Percentiles rank a stretch among this genome's conserved stretches.
These are phyloP conservation scores for Vicugna pacos DNA, from an alignment of 2,113 vertebrate species.

Conservation along the genomic window DNA sequence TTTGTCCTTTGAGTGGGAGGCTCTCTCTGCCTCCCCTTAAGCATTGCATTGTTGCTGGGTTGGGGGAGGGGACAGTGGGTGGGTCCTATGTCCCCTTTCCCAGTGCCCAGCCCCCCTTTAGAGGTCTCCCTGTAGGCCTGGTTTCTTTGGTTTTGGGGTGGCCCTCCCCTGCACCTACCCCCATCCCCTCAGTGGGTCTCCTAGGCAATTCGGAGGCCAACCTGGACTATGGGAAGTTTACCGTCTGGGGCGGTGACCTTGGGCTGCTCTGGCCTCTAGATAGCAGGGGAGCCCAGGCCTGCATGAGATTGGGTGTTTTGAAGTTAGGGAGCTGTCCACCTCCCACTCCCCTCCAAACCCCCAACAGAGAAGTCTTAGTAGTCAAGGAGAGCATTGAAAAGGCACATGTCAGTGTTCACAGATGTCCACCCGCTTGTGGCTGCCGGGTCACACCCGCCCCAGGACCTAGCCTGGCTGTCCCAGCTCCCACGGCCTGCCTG, in stretches of 20 bases:
- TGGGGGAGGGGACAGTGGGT: constrained; percentile 47
- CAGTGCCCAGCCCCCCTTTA: not conserved
- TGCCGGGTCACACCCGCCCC: constrained; percentile 52
- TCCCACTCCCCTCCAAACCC: not conserved
- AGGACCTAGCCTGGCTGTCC: constrained; percentile 64
- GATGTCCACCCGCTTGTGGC: constrained; percentile 58
- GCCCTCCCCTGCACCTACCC: not conserved
- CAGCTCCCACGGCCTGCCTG: constrained; percentile 75
- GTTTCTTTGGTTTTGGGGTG: constrained; percentile 30
- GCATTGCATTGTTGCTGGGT: not conserved
- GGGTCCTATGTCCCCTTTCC: constrained; percentile 1
- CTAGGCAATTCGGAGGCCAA: constrained; percentile 5
- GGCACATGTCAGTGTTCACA: constrained; percentile 60
- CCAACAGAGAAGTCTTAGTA: not conserved
- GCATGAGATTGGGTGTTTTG: constrained; percentile 19
- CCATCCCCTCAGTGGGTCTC: not conserved
- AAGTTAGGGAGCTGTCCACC: constrained; percentile 50
- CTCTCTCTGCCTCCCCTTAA: not conserved
- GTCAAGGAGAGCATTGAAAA: not conserved
- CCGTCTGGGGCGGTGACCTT: constrained; percentile 82
- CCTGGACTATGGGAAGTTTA: constrained; percentile 77
- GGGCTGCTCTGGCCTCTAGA: constrained; percentile 71
- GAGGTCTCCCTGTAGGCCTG: not conserved
- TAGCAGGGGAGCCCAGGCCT: constrained; percentile 55
- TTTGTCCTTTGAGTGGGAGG: constrained; percentile 20